phyloP scores from a whole-genome alignment of 1,140 invertebrate genomes.

The Orius insidiosus region DNA sequence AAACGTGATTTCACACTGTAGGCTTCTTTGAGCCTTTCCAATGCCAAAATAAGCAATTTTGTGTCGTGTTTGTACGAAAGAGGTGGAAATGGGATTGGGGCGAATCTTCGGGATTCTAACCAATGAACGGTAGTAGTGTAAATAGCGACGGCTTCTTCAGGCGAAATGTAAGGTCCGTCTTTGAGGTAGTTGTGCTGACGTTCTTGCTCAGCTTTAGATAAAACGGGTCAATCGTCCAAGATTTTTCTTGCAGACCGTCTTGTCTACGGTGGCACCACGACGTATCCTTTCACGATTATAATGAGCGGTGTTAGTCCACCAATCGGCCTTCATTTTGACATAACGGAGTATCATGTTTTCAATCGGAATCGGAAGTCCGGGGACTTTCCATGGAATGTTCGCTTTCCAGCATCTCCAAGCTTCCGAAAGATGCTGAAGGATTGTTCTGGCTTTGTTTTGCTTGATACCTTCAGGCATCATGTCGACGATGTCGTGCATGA shows the following conservation, averaged over 20 bases:
- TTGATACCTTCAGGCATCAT: conserved; percentile 99
- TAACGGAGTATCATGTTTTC: conserved; percentile 99
- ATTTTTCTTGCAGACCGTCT: conserved; percentile 99
- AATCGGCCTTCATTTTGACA: conserved; percentile 99
- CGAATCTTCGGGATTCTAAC: conserved; percentile 94
- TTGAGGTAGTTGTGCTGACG: conserved; percentile 98
- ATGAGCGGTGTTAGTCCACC: conserved; percentile 99
- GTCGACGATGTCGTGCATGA: conserved; percentile 99
- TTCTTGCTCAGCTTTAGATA: conserved; percentile 99
- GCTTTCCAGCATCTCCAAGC: conserved; percentile 99
- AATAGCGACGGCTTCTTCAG: conserved; percentile 98
- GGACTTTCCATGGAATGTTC: conserved; percentile 99
- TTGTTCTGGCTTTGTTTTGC: conserved; percentile 97
- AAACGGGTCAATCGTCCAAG: conserved; percentile 86
- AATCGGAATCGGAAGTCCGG: conserved; percentile 94
- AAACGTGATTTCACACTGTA: conserved; percentile 97
- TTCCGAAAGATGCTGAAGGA: conserved; percentile 95
- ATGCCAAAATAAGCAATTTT: conserved; percentile 87
- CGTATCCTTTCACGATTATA: conserved; percentile 95
- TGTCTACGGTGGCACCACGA: conserved; percentile 89
- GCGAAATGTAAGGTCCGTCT: conserved; percentile 97
- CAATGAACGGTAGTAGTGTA: conserved; percentile 99
- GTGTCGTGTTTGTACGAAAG: conserved; percentile 99
- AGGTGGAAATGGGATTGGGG: conserved; percentile 97
- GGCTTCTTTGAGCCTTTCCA: conserved; percentile 95